Percentiles rank a stretch among this genome's conserved stretches.
These are phyloP conservation scores for Epinotia ramella DNA, from an alignment of 2,888 invertebrate species.

Conservation along the genomic window DNA sequence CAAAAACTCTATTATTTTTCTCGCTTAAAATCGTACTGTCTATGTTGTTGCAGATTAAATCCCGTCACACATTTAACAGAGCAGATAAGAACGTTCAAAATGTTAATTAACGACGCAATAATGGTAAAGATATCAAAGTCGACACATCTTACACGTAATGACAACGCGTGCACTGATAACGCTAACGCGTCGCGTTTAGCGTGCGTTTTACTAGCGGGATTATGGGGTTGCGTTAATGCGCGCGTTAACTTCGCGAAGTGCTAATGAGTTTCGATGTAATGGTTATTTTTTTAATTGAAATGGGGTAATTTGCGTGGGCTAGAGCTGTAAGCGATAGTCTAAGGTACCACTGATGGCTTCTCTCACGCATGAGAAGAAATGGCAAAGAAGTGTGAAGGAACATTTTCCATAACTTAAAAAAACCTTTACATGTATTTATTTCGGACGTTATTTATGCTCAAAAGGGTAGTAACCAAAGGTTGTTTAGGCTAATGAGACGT, in stretches of 20 bases:
- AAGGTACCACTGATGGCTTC: no score
- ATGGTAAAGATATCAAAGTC: conserved; percentile 22
- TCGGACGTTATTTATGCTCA: no score
- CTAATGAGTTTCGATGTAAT: conserved; percentile 57
- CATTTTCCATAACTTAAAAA: no score
- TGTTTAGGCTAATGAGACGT: no score
- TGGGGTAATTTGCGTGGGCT: background rate
- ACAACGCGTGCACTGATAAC: conserved; percentile 29
- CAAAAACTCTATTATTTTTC: no score
- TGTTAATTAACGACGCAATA: conserved; percentile 28
- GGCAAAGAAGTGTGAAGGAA: no score
- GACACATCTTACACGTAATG: conserved; percentile 25
- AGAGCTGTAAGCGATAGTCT: no score
- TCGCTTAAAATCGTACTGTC: no score
- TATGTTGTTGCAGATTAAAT: background rate
- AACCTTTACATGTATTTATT: no score
- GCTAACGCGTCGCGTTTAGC: conserved; percentile 31
- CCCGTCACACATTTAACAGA: background rate
- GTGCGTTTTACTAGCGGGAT: conserved; percentile 47
- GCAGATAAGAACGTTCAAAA: conserved; percentile 30
- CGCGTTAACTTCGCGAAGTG: conserved; percentile 50
- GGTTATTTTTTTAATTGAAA: conserved; percentile 12
- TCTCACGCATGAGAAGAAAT: no score
- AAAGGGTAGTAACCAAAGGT: no score
- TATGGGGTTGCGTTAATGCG: conserved; percentile 53